Conservation (phyloP, 1,140 invertebrate species). For the Phortica variegata region DNA sequence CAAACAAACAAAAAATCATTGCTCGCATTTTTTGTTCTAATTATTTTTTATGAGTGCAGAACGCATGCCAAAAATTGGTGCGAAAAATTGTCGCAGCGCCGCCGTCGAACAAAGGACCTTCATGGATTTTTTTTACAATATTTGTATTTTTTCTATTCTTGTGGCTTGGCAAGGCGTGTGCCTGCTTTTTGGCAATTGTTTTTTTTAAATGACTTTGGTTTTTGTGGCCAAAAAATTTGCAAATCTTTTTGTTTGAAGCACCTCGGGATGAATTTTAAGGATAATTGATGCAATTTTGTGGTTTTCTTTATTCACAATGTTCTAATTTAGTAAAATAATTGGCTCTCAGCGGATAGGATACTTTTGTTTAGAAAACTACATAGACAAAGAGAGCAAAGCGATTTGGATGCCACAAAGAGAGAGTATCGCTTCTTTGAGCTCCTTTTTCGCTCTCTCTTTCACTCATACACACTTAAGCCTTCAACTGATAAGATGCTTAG, state of each 20-base stretch:
- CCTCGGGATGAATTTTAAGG: not conserved
- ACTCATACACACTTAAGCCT: slow-evolving; percentile 17
- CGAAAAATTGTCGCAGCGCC: slow-evolving; percentile 43
- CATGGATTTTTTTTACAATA: slow-evolving; percentile 21
- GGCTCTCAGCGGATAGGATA: no score
- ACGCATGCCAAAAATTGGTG: slow-evolving; percentile 12
- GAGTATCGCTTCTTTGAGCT: no score
- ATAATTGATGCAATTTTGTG: slow-evolving; percentile 48
- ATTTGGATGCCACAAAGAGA: no score
- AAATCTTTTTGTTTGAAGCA: not conserved
- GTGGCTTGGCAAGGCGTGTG: slow-evolving; percentile 8
- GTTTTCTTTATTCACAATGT: slow-evolving; percentile 22
- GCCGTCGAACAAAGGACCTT: not conserved
- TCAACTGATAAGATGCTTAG: no score
- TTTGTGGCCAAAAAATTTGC: not conserved
- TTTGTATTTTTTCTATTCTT: slow-evolving; percentile 34
- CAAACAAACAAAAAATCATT: slow-evolving; percentile 7
- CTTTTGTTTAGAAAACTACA: no score
- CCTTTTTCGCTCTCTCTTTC: slow-evolving; percentile 5
- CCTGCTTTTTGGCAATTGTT: slow-evolving; percentile 35
- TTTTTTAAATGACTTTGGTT: slow-evolving; percentile 20
- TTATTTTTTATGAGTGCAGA: slow-evolving; percentile 51
- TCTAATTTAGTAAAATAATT: no score
- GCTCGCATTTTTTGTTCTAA: slow-evolving; percentile 47
- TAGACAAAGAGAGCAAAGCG: no score